phyloP scores from a whole-genome alignment of 2,797 vertebrate genomes.

The Mionectes olivaceus region DNA sequence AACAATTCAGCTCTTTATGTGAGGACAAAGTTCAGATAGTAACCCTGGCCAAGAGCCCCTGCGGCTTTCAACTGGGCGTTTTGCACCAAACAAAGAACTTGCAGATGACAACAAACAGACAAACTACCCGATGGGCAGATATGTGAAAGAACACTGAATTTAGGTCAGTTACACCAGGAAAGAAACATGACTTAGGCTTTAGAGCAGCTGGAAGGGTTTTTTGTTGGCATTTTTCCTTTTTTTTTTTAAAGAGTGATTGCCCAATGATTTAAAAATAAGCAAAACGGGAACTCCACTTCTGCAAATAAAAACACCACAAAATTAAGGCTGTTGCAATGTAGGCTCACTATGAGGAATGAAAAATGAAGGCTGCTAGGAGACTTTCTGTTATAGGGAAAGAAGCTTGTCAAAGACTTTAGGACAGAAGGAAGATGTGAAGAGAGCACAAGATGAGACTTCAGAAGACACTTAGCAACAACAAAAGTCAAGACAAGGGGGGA shows the following conservation, averaged over 20 bases:
- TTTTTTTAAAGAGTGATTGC: not conserved
- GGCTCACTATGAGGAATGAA: not conserved
- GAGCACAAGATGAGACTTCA: not conserved
- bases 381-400: not conserved
- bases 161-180: constrained; percentile 26
- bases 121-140: not conserved
- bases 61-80: not conserved
- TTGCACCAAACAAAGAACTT: not conserved
- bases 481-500: not conserved
- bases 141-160: constrained; percentile 3
- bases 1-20: constrained; percentile 37
- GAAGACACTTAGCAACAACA: not conserved
- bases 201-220: not conserved
- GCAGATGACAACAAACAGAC: constrained; percentile 14
- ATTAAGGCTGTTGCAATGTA: constrained; percentile 1
- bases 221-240: not conserved
- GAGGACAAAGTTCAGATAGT: constrained; percentile 31
- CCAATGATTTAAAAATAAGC: constrained; percentile 53
- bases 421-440: not conserved
- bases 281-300: constrained; percentile 48
- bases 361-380: not conserved
- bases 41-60: not conserved
- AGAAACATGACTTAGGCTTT: constrained; percentile 41
- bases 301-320: constrained; percentile 14
- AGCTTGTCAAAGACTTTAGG: not conserved